Percentiles rank a stretch among this genome's conserved stretches.
These are phyloP conservation scores for Silurus aristotelis DNA, from an alignment of 2,797 vertebrate genomes.

Conservation along the genomic window DNA sequence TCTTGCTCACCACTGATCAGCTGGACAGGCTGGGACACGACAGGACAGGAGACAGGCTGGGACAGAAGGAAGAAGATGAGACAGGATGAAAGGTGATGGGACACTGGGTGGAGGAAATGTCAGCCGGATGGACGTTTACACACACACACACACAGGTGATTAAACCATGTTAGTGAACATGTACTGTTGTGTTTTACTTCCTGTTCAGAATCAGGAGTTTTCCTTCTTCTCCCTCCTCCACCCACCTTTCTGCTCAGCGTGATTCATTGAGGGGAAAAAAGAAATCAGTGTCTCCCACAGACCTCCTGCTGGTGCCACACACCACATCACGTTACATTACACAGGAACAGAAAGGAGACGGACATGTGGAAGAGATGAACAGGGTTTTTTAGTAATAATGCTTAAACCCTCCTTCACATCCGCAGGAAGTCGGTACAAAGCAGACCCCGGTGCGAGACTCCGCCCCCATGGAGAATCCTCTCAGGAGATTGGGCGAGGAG, in stretches of 20 bases:
- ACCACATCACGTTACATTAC: no score
- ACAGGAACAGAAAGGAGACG: neutral
- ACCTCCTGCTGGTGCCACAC: no score
- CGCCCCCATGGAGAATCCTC: neutral
- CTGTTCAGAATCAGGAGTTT: neutral
- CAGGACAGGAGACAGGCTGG: no score
- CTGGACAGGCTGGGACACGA: no score
- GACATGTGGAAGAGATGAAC: neutral
- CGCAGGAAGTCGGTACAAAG: conserved; percentile 5
- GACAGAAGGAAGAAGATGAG: no score
- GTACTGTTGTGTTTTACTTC: neutral
- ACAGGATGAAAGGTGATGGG: no score
- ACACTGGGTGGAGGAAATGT: neutral
- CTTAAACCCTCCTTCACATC: conserved; percentile 15
- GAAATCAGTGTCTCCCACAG: no score
- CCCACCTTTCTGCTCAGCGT: no score
- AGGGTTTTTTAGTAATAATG: conserved; percentile 11
- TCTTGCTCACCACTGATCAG: no score
- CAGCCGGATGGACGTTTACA: neutral
- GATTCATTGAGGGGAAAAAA: no score
- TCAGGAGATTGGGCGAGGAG: neutral
- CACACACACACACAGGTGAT: neutral
- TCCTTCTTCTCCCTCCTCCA: no score
- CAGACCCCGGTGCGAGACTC: neutral
- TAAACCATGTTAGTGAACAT: neutral